Conservation (phyloP, 2,113 vertebrate genomes). For the Geococcyx californianus region DNA sequence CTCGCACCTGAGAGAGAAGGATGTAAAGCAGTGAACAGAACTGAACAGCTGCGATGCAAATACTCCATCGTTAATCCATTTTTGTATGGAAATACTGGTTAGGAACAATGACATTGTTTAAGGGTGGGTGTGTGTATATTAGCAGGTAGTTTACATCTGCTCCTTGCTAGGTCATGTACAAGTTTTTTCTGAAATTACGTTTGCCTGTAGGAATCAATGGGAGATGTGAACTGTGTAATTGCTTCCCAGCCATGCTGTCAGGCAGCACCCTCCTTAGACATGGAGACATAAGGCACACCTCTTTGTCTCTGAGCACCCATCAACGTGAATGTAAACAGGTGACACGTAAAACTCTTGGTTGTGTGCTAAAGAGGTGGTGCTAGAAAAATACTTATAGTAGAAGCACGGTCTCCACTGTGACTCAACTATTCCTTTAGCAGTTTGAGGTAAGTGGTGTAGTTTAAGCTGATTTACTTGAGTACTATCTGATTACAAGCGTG, state of each 20-base stretch:
- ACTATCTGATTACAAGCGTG: background rate
- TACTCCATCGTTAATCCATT: background rate
- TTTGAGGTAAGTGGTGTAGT: slow-evolving; percentile 43
- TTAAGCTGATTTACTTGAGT: background rate
- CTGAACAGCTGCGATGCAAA: background rate
- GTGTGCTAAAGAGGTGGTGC: slow-evolving; percentile 57
- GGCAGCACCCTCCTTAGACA: background rate
- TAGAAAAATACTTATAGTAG: slow-evolving; percentile 37
- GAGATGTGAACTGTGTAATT: background rate
- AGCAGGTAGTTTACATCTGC: background rate
- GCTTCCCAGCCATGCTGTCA: background rate
- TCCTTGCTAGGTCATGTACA: background rate
- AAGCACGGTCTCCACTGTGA: background rate
- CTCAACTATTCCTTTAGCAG: slow-evolving; percentile 35
- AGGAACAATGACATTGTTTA: background rate
- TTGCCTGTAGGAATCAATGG: slow-evolving; percentile 11
- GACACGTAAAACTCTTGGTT: slow-evolving; percentile 51
- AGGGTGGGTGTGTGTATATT: background rate
- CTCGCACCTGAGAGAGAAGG: background rate
- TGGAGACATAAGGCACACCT: slow-evolving; percentile 50
- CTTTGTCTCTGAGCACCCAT: slow-evolving; percentile 47
- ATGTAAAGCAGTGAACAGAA: background rate
- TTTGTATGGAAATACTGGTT: background rate
- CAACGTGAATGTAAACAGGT: slow-evolving; percentile 55
- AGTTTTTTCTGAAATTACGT: slow-evolving; percentile 3